Conservation (phyloP, 2,888 invertebrate species). For the Pristionchus arcanus region DNA sequence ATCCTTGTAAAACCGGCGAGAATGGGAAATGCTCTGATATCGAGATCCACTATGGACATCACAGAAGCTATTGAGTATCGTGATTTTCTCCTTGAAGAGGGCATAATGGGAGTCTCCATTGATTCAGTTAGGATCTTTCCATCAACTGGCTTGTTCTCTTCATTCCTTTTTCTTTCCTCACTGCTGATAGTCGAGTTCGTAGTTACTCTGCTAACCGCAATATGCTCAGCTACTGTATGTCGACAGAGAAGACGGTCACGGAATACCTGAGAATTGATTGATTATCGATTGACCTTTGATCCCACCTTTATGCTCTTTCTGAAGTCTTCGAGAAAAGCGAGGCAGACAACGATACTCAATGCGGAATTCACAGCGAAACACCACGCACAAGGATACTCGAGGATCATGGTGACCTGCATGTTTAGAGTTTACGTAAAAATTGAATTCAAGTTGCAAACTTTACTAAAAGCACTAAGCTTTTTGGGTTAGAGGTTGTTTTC, state of each 20-base stretch:
- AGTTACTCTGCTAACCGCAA: background rate
- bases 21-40: constrained; percentile 18
- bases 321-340: constrained; percentile 43
- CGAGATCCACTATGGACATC: background rate
- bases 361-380: constrained; percentile 48
- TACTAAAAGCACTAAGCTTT: no score
- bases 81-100: background rate
- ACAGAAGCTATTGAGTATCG: background rate
- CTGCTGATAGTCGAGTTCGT: background rate
- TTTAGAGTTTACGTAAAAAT: background rate
- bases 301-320: constrained; percentile 25
- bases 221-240: background rate
- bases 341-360: constrained; percentile 39
- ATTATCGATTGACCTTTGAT: constrained; percentile 1
- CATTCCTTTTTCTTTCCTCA: background rate
- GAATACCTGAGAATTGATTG: constrained; percentile 20
- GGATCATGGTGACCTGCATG: constrained; percentile 8
- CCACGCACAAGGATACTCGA: constrained; percentile 44
- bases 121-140: background rate
- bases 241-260: constrained; percentile 29
- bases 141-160: background rate
- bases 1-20: constrained; percentile 31
- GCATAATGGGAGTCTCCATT: background rate
- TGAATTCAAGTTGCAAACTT: no score
- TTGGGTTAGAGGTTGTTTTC: no score